Evolutionary conservation across 2,888 invertebrate species (phyloP).

Genomic region (Quadriops clusia): DNA sequence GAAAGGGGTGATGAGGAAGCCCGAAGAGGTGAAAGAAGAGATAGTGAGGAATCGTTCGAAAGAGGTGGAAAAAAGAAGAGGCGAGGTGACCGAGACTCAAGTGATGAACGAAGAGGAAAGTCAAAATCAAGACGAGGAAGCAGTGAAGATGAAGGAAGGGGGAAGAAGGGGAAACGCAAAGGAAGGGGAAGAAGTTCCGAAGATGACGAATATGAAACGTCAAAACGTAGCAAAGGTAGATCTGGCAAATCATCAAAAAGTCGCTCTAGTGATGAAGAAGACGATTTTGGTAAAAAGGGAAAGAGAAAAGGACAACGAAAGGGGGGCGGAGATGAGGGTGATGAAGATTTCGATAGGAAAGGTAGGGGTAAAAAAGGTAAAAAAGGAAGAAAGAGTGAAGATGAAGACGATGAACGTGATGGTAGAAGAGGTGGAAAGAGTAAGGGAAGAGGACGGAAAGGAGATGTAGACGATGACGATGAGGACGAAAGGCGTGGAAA

Average conservation of each 20-base stretch:
- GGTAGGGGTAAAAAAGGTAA: conserved; percentile 4
- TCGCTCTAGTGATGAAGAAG: not conserved
- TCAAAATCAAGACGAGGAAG: not conserved
- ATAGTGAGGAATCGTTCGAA: not conserved
- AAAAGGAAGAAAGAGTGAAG: conserved; percentile 3
- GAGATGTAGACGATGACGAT: conserved; percentile 2
- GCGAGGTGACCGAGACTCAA: not conserved
- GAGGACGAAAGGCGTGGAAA: conserved; percentile 5
- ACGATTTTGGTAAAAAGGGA: not conserved
- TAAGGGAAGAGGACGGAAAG: conserved; percentile 7
- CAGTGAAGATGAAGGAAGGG: not conserved
- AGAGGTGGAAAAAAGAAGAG: not conserved
- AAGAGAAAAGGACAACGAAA: not conserved
- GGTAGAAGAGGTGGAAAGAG: conserved; percentile 2
- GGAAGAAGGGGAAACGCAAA: not conserved
- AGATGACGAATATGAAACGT: no score
- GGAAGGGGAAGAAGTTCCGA: not conserved
- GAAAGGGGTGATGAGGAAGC: conserved; percentile 1
- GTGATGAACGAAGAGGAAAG: not conserved
- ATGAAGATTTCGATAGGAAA: conserved; percentile 1
- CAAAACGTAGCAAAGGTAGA: no score
- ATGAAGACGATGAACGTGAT: not conserved
- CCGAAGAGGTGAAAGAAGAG: not conserved
- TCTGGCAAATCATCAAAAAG: not conserved
- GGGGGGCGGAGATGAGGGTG: not conserved